Percentiles rank a stretch among this genome's conserved stretches.
Evolutionary conservation across 1,140 invertebrate genomes (phyloP).

Genomic region (Scaptomyza montana): DNA sequence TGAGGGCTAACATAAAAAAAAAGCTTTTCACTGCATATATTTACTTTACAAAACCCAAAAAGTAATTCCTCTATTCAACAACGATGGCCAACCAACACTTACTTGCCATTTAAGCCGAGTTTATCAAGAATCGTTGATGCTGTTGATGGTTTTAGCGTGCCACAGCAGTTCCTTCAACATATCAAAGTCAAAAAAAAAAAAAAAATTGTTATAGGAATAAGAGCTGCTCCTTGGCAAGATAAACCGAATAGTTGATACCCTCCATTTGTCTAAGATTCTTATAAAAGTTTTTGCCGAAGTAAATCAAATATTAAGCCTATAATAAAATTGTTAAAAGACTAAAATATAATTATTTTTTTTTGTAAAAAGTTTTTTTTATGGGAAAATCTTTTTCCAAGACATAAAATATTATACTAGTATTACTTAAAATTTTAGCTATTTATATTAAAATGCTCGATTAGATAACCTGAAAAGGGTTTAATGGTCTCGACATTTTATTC

Average conservation of each 20-base stretch:
- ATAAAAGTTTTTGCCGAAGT: too few species aligned
- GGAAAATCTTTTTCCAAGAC: too few species aligned
- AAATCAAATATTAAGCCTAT: too few species aligned
- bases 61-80: conserved; percentile 9
- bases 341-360: too few species aligned
- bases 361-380: too few species aligned
- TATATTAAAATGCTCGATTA: too few species aligned
- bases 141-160: conserved; percentile 23
- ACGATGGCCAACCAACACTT: not conserved
- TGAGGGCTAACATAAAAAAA: not conserved
- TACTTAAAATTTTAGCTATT: too few species aligned
- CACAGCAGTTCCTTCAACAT: conserved; percentile 19
- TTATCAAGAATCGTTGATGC: conserved; percentile 16
- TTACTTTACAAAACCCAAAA: not conserved
- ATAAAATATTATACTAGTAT: too few species aligned
- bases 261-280: not conserved
- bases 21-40: not conserved
- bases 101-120: conserved; percentile 22
- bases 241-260: not conserved
- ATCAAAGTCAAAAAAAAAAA: conserved; percentile 34
- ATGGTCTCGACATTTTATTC: too few species aligned
- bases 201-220: conserved; percentile 35
- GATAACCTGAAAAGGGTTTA: too few species aligned
- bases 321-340: too few species aligned
- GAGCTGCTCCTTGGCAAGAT: not conserved